phyloP scores from a whole-genome alignment of 2,113 vertebrate genomes.

The Agapornis roseicollis region DNA sequence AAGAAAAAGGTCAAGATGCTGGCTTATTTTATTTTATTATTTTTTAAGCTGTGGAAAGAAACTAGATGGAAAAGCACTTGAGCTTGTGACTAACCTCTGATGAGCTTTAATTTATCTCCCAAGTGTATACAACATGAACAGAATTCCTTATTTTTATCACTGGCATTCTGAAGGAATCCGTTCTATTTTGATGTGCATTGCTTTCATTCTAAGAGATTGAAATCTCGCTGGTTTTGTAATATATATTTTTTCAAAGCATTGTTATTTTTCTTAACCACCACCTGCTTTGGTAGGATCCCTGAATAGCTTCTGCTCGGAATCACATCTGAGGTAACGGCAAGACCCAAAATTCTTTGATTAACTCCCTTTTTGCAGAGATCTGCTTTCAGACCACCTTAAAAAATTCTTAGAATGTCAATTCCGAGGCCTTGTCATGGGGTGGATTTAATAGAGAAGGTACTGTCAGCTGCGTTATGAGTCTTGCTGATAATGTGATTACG shows the following conservation, averaged over 20 bases:
- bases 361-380: conserved; percentile 35
- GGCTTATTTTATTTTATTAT: neutral
- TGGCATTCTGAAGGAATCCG: neutral
- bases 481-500: neutral
- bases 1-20: neutral
- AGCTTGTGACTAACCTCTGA: neutral
- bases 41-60: neutral
- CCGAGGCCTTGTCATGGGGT: conserved; percentile 6
- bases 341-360: neutral
- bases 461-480: conserved; percentile 33
- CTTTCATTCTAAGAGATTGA: neutral
- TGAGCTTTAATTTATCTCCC: neutral
- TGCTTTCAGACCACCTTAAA: conserved; percentile 27
- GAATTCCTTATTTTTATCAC: neutral
- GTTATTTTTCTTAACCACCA: conserved; percentile 8
- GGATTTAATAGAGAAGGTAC: conserved; percentile 18
- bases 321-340: neutral
- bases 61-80: neutral
- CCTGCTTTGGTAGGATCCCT: conserved; percentile 6
- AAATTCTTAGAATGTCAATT: neutral
- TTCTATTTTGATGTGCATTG: neutral
- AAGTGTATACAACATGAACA: neutral
- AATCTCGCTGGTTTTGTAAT: conserved; percentile 5
- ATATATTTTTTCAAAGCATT: neutral
- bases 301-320: conserved; percentile 19